Conservation (phyloP, 2,888 invertebrate genomes). For the Prionchulus punctatus region DNA sequence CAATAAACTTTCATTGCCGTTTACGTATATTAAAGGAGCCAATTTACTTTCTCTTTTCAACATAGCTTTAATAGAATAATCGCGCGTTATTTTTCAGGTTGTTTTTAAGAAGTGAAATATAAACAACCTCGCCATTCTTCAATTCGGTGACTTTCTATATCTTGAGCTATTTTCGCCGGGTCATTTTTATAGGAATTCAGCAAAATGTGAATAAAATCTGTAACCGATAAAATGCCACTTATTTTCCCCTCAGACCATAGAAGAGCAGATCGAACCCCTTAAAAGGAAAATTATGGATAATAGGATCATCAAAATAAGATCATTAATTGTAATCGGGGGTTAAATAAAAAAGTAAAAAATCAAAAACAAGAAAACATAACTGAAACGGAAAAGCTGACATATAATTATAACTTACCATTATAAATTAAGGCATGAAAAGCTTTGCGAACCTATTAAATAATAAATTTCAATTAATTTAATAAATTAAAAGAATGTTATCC, state of each 20-base stretch:
- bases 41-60: background rate
- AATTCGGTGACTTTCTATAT: background rate
- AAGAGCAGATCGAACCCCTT: constrained; percentile 21
- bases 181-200: constrained; percentile 86
- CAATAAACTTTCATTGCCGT: background rate
- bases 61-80: constrained; percentile 6
- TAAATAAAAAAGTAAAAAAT: no score
- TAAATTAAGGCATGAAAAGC: constrained; percentile 96
- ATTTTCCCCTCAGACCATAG: constrained; percentile 16
- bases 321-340: background rate
- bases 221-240: constrained; percentile 76
- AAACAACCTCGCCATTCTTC: background rate
- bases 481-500: background rate
- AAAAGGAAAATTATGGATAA: background rate
- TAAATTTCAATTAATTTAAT: background rate
- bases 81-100: no score
- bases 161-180: constrained; percentile 38
- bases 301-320: background rate
- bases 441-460: constrained; percentile 47
- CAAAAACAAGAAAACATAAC: no score
- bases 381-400: no score
- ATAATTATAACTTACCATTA: constrained; percentile 46
- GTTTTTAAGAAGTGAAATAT: background rate
- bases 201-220: constrained; percentile 95
- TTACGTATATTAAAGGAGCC: constrained; percentile 7